Evolutionary conservation across 2,888 invertebrate genomes (phyloP).

Genomic region (Chromoteleia sp.): DNA sequence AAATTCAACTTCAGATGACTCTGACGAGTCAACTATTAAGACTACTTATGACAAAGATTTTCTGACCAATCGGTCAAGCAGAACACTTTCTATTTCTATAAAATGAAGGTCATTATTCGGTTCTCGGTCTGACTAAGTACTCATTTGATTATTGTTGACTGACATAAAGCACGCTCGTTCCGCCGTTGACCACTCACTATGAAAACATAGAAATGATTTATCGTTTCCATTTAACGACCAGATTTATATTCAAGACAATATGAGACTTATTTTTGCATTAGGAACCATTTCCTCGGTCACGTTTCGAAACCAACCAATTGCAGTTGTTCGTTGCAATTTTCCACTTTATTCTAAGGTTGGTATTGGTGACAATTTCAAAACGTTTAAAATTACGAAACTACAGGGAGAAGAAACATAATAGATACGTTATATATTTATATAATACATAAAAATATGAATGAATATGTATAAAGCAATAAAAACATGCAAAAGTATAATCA

Average conservation of each 20-base stretch:
- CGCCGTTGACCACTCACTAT: slow-evolving; percentile 56
- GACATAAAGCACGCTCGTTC: slow-evolving; percentile 57
- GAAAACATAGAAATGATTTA: slow-evolving; percentile 31
- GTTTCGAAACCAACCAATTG: not conserved
- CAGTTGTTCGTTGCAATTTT: not conserved
- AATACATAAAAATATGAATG: too few species aligned
- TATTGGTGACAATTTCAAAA: not conserved
- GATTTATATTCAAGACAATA: slow-evolving; percentile 13
- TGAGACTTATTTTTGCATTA: slow-evolving; percentile 4
- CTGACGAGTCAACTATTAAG: slow-evolving; percentile 33
- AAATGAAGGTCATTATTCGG: slow-evolving; percentile 69
- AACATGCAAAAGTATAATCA: too few species aligned
- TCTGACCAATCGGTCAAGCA: slow-evolving; percentile 58
- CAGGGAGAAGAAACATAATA: too few species aligned
- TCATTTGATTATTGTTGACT: slow-evolving; percentile 52
- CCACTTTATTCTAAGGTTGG: not conserved
- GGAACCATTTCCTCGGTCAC: slow-evolving; percentile 17
- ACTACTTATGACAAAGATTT: slow-evolving; percentile 42
- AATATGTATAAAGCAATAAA: too few species aligned
- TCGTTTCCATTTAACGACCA: slow-evolving; percentile 46
- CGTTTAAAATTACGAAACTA: slow-evolving; percentile 1
- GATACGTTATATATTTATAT: too few species aligned
- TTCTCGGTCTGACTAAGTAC: slow-evolving; percentile 57
- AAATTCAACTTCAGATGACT: slow-evolving; percentile 30
- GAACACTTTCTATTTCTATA: slow-evolving; percentile 70